A percentile compares a stretch with the other conserved stretches of the same genome.
Conservation (phyloP, 2,888 invertebrate species). For the Ormyrus nitidulus region DNA sequence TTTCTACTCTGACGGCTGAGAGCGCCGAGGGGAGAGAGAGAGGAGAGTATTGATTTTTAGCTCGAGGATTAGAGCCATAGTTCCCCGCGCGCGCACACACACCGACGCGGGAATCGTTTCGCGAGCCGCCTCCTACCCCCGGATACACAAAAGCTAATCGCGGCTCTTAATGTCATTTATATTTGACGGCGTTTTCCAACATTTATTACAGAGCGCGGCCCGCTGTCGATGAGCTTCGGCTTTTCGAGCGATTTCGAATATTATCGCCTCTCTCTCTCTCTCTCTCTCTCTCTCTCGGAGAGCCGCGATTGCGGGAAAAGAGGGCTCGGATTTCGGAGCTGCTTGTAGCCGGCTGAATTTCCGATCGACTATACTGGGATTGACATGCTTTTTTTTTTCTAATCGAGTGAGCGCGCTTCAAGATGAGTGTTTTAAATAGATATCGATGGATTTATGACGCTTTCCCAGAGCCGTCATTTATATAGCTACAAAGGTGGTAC, state of each 20-base stretch:
- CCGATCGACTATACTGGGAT: not conserved
- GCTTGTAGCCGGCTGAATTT: not conserved
- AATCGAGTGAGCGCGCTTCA: too few species aligned
- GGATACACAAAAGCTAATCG: constrained; percentile 34
- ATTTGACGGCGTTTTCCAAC: constrained; percentile 47
- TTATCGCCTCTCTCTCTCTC: constrained; percentile 18
- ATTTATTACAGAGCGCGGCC: constrained; percentile 26
- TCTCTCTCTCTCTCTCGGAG: too few species aligned
- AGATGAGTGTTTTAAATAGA: too few species aligned
- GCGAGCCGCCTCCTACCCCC: not conserved
- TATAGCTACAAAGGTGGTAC: too few species aligned
- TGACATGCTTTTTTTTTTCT: too few species aligned
- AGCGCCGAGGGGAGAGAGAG: constrained; percentile 46
- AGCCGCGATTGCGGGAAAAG: not conserved
- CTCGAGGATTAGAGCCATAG: constrained; percentile 72
- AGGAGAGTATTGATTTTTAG: constrained; percentile 74
- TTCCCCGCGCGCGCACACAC: not conserved
- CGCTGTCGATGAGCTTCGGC: constrained; percentile 28
- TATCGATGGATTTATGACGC: too few species aligned
- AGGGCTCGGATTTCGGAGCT: constrained; percentile 2
- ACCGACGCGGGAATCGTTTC: too few species aligned
- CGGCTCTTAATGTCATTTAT: constrained; percentile 51
- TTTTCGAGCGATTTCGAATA: constrained; percentile 48
- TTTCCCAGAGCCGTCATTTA: too few species aligned
- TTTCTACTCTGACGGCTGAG: constrained; percentile 62